phyloP scores from a whole-genome alignment of 2,888 invertebrate species.

The Phragmatobia fuliginosa region DNA sequence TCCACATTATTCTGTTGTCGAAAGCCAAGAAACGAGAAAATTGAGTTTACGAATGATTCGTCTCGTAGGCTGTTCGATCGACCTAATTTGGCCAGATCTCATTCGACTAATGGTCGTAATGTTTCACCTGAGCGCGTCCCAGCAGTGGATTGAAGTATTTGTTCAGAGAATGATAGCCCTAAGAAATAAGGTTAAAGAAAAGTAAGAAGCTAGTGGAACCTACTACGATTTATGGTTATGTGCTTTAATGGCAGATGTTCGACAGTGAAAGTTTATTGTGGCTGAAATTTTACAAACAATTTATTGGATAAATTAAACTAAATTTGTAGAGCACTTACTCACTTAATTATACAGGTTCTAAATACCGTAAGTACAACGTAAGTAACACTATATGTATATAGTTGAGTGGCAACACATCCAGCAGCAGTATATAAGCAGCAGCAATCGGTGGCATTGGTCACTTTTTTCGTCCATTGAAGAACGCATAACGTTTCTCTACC shows the following conservation, averaged over 20 bases:
- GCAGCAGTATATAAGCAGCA: too few species aligned
- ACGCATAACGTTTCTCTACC: too few species aligned
- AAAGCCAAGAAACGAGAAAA: conserved; percentile 64
- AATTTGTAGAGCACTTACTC: neutral
- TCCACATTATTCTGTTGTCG: conserved; percentile 60
- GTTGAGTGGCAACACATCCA: too few species aligned
- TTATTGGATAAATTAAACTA: neutral
- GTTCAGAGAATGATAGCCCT: conserved; percentile 56
- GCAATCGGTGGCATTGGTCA: too few species aligned
- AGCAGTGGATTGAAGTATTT: conserved; percentile 58
- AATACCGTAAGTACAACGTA: too few species aligned
- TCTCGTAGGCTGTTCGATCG: conserved; percentile 73
- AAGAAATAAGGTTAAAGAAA: conserved; percentile 44
- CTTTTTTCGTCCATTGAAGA: too few species aligned
- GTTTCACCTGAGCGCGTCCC: conserved; percentile 73
- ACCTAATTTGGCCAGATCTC: conserved; percentile 72
- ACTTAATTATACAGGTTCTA: too few species aligned
- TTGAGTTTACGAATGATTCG: conserved; percentile 70
- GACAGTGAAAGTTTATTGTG: conserved; percentile 11
- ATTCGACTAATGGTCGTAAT: conserved; percentile 73
- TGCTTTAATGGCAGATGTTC: conserved; percentile 38
- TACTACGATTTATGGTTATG: conserved; percentile 43
- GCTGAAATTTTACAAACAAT: conserved; percentile 5
- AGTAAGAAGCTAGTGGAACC: conserved; percentile 38
- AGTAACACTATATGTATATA: too few species aligned